Base-by-base conservation (phyloP, 2,797 vertebrate genomes). In the Gymnothorax reevesii region DNA sequence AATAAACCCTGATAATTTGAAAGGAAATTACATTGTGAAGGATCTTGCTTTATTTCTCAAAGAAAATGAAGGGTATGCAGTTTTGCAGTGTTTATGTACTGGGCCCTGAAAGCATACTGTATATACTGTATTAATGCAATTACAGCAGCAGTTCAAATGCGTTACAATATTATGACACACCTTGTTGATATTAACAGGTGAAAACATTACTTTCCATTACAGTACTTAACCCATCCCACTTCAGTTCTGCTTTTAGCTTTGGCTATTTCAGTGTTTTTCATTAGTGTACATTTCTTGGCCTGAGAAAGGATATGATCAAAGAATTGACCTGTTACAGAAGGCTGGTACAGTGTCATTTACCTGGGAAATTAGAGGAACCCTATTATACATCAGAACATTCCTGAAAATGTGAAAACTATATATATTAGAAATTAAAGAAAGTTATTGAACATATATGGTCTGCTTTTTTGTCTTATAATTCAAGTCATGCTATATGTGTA, bases 31-130 rank as follows among this genome's bases (percentile, higher is more conserved):
- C 7, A 42, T 55, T 84, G 75, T 75, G 77, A 15, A 13, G 80
- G 66, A 54, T 77, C 77, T 87, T 87, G 86, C 86, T 57, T 84
- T 84, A 84, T 87, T 86, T 83, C 59, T 73, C 54, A 75, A 87
- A 84, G 77, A n/a, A 83, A 83, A 64, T 49, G 42, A 73, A 77
- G 52, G 73, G 66, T 86, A 83, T 75, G 25, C 69, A 49, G 54
- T 87, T 87, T 77, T 42, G 42, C 62, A 42, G 83, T 69, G 83
- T 87, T 82, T 69, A 87, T 57, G 57, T 87, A 75, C 33, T 7
- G 33, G 73, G 33, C 73, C 33, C 73, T 22, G 54, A 52, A 83
- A 84, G 7, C 54, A 73, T 84, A 77, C 83, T 77, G 55, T 83
- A 77, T 75, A 83, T 84, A 42, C 33, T 42, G 33, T 42, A 77